Percentiles rank a stretch among this genome's conserved stretches.
Conservation (phyloP, 1,140 invertebrate genomes). For the Pseudomyrmex dendroicus region DNA sequence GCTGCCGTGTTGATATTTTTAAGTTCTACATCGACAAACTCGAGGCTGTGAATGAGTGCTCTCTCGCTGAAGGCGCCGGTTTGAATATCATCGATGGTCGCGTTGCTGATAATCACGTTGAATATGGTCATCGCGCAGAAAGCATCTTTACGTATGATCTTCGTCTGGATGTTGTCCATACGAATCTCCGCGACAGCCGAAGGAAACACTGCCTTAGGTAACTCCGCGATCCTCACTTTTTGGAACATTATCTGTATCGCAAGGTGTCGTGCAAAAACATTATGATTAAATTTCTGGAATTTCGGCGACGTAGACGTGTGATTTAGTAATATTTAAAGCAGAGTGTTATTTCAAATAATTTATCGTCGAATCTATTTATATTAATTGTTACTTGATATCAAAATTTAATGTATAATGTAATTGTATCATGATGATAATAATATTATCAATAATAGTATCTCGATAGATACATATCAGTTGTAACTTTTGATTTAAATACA, state of each 20-base stretch:
- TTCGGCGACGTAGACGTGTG: slow-evolving; percentile 77
- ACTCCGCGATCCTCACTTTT: slow-evolving; percentile 86
- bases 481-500: slow-evolving; percentile 14
- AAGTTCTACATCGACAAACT: slow-evolving; percentile 87
- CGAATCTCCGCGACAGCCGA: slow-evolving; percentile 87
- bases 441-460: background rate
- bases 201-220: slow-evolving; percentile 88
- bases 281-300: slow-evolving; percentile 75
- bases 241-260: slow-evolving; percentile 87
- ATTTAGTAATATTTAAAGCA: slow-evolving; percentile 18
- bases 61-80: slow-evolving; percentile 88
- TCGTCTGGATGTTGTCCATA: slow-evolving; percentile 86
- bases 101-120: slow-evolving; percentile 87
- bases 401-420: slow-evolving; percentile 18
- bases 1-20: slow-evolving; percentile 86
- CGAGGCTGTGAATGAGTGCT: slow-evolving; percentile 87
- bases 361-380: slow-evolving; percentile 27
- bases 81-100: slow-evolving; percentile 87
- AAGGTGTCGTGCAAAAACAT: slow-evolving; percentile 6
- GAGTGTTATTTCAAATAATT: background rate
- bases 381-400: slow-evolving; percentile 31
- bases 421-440: slow-evolving; percentile 10
- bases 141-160: slow-evolving; percentile 86
- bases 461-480: background rate
- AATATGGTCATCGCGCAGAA: slow-evolving; percentile 88